A percentile compares a stretch with the other conserved stretches of the same genome.
phyloP scores from a whole-genome alignment of 2,888 invertebrate genomes.

The Chrysopilus asiliformis region DNA sequence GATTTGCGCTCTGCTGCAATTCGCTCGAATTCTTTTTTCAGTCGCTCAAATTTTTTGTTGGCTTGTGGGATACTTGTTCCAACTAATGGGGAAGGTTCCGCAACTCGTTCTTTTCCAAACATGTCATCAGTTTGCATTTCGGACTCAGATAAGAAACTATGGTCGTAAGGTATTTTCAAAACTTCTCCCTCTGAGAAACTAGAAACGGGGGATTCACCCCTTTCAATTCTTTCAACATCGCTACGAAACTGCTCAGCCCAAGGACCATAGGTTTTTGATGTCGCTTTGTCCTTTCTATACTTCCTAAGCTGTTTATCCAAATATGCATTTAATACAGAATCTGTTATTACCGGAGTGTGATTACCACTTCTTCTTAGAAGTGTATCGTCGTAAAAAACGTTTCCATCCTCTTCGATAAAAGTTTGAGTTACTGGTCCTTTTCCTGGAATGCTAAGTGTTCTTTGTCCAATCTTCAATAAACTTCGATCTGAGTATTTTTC shows the following conservation, averaged over 20 bases:
- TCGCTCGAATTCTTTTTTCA: not conserved
- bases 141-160: conserved; percentile 6
- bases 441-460: conserved; percentile 8
- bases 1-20: not conserved
- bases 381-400: conserved; percentile 7
- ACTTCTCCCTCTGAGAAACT: conserved; percentile 9
- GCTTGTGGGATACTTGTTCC: not conserved
- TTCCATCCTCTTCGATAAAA: conserved; percentile 7
- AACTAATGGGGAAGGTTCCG: conserved; percentile 2
- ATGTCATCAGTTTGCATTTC: conserved; percentile 10
- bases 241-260: conserved; percentile 10
- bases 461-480: conserved; percentile 3
- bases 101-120: conserved; percentile 5
- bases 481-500: conserved; percentile 3
- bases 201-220: conserved; percentile 9
- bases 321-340: conserved; percentile 5
- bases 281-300: not conserved
- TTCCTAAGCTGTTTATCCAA: conserved; percentile 6
- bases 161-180: not conserved
- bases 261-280: conserved; percentile 7
- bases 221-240: conserved; percentile 11
- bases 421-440: conserved; percentile 7
- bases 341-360: conserved; percentile 6
- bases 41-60: no score
- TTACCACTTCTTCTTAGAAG: conserved; percentile 3